These are phyloP conservation scores for Atrina japonica DNA, from an alignment of 2,888 invertebrate species.

Conservation along the genomic window DNA sequence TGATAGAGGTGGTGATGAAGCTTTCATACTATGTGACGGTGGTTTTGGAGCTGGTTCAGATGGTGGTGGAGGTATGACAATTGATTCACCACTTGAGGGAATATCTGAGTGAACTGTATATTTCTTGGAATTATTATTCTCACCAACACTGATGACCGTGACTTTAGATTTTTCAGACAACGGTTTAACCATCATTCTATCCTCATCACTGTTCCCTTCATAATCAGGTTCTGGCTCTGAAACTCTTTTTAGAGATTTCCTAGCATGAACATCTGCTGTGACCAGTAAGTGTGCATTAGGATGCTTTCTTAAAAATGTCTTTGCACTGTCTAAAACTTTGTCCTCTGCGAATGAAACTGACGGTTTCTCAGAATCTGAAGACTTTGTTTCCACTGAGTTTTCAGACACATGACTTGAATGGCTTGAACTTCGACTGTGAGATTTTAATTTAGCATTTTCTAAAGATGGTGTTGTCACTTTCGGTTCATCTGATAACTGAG, in stretches of 20 bases:
- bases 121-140: conserved; percentile 41
- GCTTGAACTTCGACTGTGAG: conserved; percentile 55
- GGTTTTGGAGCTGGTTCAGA: conserved; percentile 60
- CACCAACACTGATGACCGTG: conserved; percentile 69
- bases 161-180: conserved; percentile 50
- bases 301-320: conserved; percentile 71
- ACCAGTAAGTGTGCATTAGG: conserved; percentile 74
- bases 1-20: conserved; percentile 45
- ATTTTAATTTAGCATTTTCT: conserved; percentile 51
- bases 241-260: conserved; percentile 45
- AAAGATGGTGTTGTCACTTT: conserved; percentile 82
- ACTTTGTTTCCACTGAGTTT: conserved; percentile 36
- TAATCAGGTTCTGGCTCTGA: conserved; percentile 74
- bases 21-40: conserved; percentile 45
- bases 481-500: conserved; percentile 94
- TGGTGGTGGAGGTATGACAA: conserved; percentile 62
- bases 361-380: conserved; percentile 50
- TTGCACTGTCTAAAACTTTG: conserved; percentile 70
- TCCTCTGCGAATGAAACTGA: conserved; percentile 73
- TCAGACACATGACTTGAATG: conserved; percentile 43
- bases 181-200: conserved; percentile 42
- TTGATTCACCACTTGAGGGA: conserved; percentile 34
- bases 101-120: conserved; percentile 46
- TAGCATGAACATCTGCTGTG: conserved; percentile 67
- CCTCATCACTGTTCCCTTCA: conserved; percentile 66